Base-by-base conservation (phyloP, 2,888 invertebrate species). In the Hirtodrosophila confusa region DNA sequence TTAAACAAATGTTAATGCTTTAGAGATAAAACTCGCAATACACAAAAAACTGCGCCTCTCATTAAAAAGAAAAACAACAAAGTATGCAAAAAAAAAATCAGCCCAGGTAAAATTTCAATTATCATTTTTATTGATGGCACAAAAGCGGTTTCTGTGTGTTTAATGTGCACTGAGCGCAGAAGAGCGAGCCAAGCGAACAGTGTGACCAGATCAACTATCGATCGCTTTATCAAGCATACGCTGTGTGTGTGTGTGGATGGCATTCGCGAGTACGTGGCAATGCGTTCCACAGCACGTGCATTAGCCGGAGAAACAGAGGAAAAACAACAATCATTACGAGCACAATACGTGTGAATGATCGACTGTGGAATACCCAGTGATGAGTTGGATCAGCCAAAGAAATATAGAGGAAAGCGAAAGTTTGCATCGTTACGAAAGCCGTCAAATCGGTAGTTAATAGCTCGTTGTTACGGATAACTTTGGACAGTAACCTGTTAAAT, bases 221-320 rank as follows among this genome's bases (percentile, higher is more conserved):
- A 49, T 58, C 48, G 37, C 37, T 44, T 44, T 47, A 44, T 48
- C 41, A 57, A 56, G 36, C 44, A 23, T 49, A 29, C 35, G 36
- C 36, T 57, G 36, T 24, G 31, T 23, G 23, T 43, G 33, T 17
- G 6, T 62, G 65, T 79, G 69, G 67, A 70, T 24, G 33, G 24
- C 50, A 65, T 65, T 49, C n/a, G 39, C 8, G 41, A 49, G 40
- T 45, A 2, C 49, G 53, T 40, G 51, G 11, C 39, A 67, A 61
- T 57, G 11, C 35, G 50, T 54, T 79, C 75, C 77, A 76, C 86
- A 82, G 69, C 80, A 82, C 80, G 80, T 82, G 80, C 62, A 77
- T 44, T 55, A 24, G 39, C 7, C 24, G 61, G 49, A 55, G 55
- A 29, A 50, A 29, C 36, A 31, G 11, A 51, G 50, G 12, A 27